Evolutionary conservation across 2,888 invertebrate genomes (phyloP).

Genomic region (Andrena bicolor): DNA sequence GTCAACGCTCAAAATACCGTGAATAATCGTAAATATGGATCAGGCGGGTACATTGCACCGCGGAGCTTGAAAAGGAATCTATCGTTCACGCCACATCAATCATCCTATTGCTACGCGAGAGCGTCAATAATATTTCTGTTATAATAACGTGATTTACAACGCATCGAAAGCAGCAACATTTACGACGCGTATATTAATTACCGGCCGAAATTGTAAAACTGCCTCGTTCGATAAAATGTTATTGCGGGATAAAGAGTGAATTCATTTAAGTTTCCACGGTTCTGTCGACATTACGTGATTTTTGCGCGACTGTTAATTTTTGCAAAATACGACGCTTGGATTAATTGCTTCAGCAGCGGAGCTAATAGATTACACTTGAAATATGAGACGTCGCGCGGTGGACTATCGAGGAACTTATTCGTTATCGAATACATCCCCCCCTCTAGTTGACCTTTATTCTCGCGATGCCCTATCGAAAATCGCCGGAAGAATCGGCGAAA

Average conservation of each 20-base stretch:
- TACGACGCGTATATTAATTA: slow-evolving; percentile 41
- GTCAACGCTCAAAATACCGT: slow-evolving; percentile 56
- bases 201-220: slow-evolving; percentile 22
- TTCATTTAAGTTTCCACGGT: background rate
- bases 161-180: background rate
- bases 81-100: slow-evolving; percentile 58
- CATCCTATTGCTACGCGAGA: slow-evolving; percentile 30
- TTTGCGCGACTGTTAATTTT: background rate
- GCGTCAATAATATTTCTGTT: slow-evolving; percentile 40
- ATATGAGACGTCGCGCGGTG: background rate
- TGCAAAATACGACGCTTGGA: background rate
- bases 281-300: background rate
- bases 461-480: background rate
- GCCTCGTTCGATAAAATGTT: slow-evolving; percentile 10
- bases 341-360: background rate
- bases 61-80: slow-evolving; percentile 38
- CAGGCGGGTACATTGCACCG: slow-evolving; percentile 32
- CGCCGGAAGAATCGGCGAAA: slow-evolving; percentile 45
- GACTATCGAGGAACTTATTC: background rate
- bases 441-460: background rate
- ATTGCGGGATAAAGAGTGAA: background rate
- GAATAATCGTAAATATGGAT: slow-evolving; percentile 59
- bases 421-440: background rate
- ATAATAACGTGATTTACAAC: slow-evolving; percentile 36
- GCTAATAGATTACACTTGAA: background rate